Base-by-base conservation (phyloP, 2,888 invertebrate genomes). In the Dasypolia templi region DNA sequence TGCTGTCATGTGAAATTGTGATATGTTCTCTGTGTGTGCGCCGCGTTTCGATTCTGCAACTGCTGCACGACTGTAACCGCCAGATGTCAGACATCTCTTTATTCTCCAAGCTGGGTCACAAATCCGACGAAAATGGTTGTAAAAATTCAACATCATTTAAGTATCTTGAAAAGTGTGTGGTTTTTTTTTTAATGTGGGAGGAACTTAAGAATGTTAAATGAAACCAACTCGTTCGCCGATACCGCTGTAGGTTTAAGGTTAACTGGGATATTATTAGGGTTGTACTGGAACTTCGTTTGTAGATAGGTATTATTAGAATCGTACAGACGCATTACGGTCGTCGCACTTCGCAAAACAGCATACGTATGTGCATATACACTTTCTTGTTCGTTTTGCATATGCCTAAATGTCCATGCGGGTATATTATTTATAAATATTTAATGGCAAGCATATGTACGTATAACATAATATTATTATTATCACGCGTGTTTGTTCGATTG, bases 271-370 rank as follows among this genome's bases (percentile, higher is more conserved):
- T 77, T 79, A 79, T 78, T 77, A 75, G 69, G 72, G 66, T 72
- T 65, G n/a, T 68, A 77, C 86, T 85, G 85, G 82, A 86, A 86
- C 84, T 81, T 87, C 83, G 89, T 85, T 85, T 84, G 85, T 73
- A 83, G 91, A 89, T 93, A 84, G 91, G 89, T 93, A 94, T 94
- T 91, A 92, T 91, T 94, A 93, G 94, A 92, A 88, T 86, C 81
- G 88, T 87, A 82, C 87, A 89, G 89, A 86, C 90, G 89, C 89
- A 89, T 89, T 88, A 89, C 91, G 93, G 93, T 93, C 93, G 88
- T 90, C 93, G 93, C 92, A 91, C 94, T 92, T 91, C 83, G 87
- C 87, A 89, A 91, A 90, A 90, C 89, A 89, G 87, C 87, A 89
- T 84, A 86, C 84, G 77, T 84, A 85, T 89, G 86, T 86, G 79